These are phyloP conservation scores for Daboia siamensis DNA, from an alignment of 2,113 vertebrate genomes.

Conservation along the genomic window DNA sequence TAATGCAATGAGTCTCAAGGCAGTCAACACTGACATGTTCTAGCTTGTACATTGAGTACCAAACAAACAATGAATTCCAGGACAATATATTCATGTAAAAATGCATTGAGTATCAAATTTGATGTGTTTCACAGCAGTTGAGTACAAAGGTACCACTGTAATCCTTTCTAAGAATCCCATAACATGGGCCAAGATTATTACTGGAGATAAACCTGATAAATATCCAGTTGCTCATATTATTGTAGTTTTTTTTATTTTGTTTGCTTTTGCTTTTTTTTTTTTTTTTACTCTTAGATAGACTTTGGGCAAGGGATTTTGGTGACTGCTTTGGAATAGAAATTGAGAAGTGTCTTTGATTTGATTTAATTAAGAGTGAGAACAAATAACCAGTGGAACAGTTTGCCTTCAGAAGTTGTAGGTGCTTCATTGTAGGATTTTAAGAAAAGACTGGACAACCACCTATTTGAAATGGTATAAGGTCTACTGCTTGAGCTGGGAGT, in stretches of 20 bases:
- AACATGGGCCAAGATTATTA: background rate
- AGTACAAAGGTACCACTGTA: background rate
- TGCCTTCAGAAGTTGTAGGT: background rate
- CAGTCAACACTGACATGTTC: background rate
- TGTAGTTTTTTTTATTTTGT: background rate
- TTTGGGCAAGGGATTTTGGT: background rate
- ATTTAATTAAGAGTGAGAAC: background rate
- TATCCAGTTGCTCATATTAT: background rate
- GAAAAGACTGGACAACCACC: background rate
- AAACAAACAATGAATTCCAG: background rate
- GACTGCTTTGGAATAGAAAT: background rate
- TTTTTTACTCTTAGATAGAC: background rate
- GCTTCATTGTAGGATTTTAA: background rate
- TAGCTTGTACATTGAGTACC: background rate
- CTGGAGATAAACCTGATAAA: background rate
- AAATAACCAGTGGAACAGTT: background rate
- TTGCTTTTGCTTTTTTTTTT: background rate
- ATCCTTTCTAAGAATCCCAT: background rate
- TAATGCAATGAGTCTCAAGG: background rate
- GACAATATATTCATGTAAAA: background rate
- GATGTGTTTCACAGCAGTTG: background rate
- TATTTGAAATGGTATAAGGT: background rate
- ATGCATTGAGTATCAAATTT: background rate
- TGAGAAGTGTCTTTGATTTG: background rate
- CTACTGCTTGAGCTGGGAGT: background rate